Conservation (phyloP, 2,888 invertebrate genomes). For the Troides aeacus region DNA sequence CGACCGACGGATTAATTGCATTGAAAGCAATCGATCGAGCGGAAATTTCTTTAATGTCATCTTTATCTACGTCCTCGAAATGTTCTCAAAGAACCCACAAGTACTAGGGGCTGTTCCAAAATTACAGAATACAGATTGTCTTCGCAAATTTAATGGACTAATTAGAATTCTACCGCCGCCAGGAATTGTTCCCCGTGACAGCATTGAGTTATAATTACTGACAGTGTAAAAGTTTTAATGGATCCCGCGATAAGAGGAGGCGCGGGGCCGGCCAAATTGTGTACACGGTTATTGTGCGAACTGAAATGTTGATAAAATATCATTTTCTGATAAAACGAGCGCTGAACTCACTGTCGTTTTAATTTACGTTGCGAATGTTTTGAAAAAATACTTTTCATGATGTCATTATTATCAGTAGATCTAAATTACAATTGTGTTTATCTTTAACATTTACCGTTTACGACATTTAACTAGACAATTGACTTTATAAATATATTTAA, state of each 20-base stretch:
- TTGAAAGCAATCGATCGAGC: no score
- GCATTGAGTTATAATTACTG: constrained; percentile 68
- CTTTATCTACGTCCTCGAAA: background rate
- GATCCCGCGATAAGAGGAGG: constrained; percentile 54
- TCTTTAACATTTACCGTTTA: background rate
- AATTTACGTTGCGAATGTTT: background rate
- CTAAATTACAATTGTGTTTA: background rate
- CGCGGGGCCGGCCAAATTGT: constrained; percentile 6
- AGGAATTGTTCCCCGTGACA: constrained; percentile 44
- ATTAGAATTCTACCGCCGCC: constrained; percentile 41
- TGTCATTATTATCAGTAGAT: background rate
- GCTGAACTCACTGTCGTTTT: background rate
- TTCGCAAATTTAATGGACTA: constrained; percentile 42
- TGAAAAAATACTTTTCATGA: background rate
- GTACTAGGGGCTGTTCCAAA: no score
- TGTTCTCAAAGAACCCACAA: background rate
- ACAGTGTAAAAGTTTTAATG: constrained; percentile 63
- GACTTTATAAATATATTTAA: no score
- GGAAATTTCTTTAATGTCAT: no score
- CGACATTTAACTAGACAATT: no score
- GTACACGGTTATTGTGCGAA: background rate
- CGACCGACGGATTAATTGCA: no score
- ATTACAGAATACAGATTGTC: constrained; percentile 30
- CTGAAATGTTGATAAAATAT: constrained; percentile 5
- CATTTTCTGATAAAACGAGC: background rate